These are phyloP conservation scores for Ptychoptera albimana DNA, from an alignment of 2,888 invertebrate species.

Conservation along the genomic window DNA sequence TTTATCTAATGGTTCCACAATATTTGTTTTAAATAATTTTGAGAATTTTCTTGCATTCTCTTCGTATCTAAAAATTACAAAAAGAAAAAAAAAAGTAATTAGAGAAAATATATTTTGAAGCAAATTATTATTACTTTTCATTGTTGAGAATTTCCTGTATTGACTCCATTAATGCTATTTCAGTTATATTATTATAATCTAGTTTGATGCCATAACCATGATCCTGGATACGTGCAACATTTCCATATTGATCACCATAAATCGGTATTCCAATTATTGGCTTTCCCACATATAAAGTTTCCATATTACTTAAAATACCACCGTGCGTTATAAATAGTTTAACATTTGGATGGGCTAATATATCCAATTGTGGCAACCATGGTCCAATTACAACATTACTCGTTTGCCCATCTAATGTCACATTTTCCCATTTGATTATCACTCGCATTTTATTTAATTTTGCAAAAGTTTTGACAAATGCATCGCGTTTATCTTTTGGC, in stretches of 20 bases:
- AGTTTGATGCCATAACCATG: conserved; percentile 29
- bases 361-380: conserved; percentile 29
- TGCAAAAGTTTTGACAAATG: conserved; percentile 18
- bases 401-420: conserved; percentile 22
- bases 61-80: conserved; percentile 10
- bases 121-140: conserved; percentile 10
- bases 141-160: conserved; percentile 27
- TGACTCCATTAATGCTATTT: conserved; percentile 24
- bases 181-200: conserved; percentile 25
- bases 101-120: not conserved
- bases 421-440: conserved; percentile 36
- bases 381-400: conserved; percentile 26
- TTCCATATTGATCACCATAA: conserved; percentile 33
- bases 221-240: conserved; percentile 29
- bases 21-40: conserved; percentile 15
- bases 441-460: conserved; percentile 19
- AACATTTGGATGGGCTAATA: conserved; percentile 35
- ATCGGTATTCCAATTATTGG: conserved; percentile 37
- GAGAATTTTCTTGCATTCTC: conserved; percentile 14
- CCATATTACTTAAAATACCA: conserved; percentile 38
- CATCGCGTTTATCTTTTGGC: conserved; percentile 23
- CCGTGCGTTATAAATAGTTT: conserved; percentile 42
- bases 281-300: conserved; percentile 33
- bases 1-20: conserved; percentile 16
- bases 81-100: not conserved